Conservation (phyloP, 2,888 invertebrate genomes). For the Philereme transversata region DNA sequence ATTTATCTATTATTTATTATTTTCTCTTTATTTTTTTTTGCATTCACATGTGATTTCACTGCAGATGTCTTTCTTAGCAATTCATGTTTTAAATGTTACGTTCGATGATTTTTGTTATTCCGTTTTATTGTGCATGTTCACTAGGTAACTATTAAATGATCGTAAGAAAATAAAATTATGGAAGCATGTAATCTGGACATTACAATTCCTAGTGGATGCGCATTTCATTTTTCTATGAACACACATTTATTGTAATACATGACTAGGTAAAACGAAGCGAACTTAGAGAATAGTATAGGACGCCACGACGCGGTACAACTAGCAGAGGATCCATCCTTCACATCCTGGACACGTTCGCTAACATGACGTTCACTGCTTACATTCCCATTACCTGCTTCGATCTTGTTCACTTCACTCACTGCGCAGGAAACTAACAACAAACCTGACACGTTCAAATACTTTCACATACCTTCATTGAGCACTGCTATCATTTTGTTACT, state of each 20-base stretch:
- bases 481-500: constrained; percentile 39
- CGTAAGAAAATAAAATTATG: constrained; percentile 51
- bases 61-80: constrained; percentile 76
- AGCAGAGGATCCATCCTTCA: constrained; percentile 15
- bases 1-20: constrained; percentile 80
- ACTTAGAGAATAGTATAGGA: not conserved
- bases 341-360: constrained; percentile 9
- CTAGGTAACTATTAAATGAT: constrained; percentile 43
- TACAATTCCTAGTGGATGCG: constrained; percentile 66
- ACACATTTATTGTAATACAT: constrained; percentile 17
- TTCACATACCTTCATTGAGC: constrained; percentile 28
- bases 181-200: constrained; percentile 57
- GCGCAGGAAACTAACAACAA: constrained; percentile 8
- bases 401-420: not conserved
- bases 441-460: constrained; percentile 1
- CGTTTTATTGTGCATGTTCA: constrained; percentile 61
- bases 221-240: constrained; percentile 71
- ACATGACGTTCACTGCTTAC: constrained; percentile 17
- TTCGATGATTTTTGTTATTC: constrained; percentile 36
- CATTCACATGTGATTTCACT: constrained; percentile 85
- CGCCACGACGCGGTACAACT: not conserved
- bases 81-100: constrained; percentile 63
- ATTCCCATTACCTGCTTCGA: constrained; percentile 19
- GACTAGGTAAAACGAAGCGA: constrained; percentile 10
- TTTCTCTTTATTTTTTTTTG: constrained; percentile 65